These are phyloP conservation scores for Porites evermanni DNA, from an alignment of 92 coral and sea anemone genomes.

Conservation along the genomic window DNA sequence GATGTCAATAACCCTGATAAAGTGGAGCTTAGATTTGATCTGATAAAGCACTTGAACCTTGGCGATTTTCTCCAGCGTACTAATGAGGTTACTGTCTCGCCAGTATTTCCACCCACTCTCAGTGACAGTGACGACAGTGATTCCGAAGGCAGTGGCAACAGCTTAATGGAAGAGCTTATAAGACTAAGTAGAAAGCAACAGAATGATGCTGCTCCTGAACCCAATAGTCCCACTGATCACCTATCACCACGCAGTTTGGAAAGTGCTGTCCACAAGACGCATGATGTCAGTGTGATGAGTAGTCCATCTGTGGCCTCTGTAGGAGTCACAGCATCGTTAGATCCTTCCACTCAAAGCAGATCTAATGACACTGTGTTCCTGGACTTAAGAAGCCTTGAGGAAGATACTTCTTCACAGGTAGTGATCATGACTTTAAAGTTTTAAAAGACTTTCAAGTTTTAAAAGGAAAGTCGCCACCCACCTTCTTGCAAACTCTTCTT, in stretches of 20 bases:
- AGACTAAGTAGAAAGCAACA: constrained; percentile 76
- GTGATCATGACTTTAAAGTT: not conserved
- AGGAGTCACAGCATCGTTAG: constrained; percentile 28
- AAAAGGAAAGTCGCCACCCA: too few relatives aligned
- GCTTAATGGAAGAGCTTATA: constrained; percentile 74
- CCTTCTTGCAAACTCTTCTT: too few relatives aligned
- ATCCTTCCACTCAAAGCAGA: constrained; percentile 4
- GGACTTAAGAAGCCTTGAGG: constrained; percentile 30
- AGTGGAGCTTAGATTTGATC: constrained; percentile 56
- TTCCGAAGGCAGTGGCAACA: constrained; percentile 50
- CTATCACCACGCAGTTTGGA: not conserved
- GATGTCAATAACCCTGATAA: constrained; percentile 4
- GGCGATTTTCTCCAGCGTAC: constrained; percentile 53
- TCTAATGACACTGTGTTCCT: constrained; percentile 46
- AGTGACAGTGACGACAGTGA: constrained; percentile 58
- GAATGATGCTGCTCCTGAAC: constrained; percentile 56
- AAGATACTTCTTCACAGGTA: constrained; percentile 11
- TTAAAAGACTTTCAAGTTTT: too few relatives aligned
- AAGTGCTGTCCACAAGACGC: not conserved
- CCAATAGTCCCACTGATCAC: not conserved
- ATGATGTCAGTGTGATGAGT: constrained; percentile 38
- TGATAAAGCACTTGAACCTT: constrained; percentile 69
- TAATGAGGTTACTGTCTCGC: constrained; percentile 65
- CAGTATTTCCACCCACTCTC: constrained; percentile 36
- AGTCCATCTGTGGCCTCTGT: constrained; percentile 31